Conservation (phyloP, 2,113 vertebrate genomes). For the Entosphenus tridentatus region DNA sequence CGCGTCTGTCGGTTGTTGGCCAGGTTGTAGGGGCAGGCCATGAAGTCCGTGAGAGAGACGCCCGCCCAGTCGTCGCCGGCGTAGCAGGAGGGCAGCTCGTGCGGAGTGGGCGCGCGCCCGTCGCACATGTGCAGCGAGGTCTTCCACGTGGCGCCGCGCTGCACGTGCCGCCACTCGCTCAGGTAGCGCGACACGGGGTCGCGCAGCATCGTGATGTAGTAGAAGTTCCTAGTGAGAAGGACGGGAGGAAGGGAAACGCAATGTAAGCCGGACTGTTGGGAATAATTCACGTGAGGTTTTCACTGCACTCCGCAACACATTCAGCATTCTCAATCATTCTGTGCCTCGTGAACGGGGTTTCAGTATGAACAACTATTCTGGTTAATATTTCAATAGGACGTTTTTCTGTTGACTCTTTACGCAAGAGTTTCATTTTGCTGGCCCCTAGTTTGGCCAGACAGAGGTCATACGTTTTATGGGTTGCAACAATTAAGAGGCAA, state of each 20-base stretch:
- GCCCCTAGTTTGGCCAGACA: too few species aligned
- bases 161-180: conserved; percentile 91
- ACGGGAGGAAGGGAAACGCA: background rate
- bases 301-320: too few species aligned
- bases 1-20: conserved; percentile 91
- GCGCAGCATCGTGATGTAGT: conserved; percentile 86
- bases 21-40: conserved; percentile 93
- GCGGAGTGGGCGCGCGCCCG: conserved; percentile 70
- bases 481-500: too few species aligned
- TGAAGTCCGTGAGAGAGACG: conserved; percentile 91
- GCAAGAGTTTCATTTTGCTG: too few species aligned
- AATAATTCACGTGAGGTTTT: too few species aligned
- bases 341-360: too few species aligned
- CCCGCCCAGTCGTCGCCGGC: conserved; percentile 93
- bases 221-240: conserved; percentile 52
- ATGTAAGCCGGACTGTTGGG: too few species aligned
- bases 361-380: too few species aligned
- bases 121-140: conserved; percentile 96
- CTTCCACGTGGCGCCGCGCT: conserved; percentile 91
- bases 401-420: too few species aligned
- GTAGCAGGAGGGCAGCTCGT: conserved; percentile 83
- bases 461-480: too few species aligned
- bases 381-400: too few species aligned
- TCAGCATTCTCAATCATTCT: too few species aligned
- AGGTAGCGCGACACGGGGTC: conserved; percentile 93